Evolutionary conservation across 2,888 invertebrate genomes (phyloP).

Genomic region (Netelia virgata): DNA sequence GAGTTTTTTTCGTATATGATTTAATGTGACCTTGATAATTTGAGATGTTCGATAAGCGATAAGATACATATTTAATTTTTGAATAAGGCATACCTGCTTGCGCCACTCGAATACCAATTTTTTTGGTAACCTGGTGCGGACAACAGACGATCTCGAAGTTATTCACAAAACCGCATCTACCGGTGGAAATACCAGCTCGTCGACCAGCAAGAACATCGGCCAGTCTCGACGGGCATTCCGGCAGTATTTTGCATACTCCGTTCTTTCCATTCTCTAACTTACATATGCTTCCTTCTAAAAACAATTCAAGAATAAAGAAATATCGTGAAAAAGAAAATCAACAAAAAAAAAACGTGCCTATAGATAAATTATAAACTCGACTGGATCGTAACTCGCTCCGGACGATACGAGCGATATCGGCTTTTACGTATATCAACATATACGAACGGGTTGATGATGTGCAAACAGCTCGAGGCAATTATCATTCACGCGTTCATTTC

Average conservation of each 20-base stretch:
- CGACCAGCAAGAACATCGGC: slow-evolving; percentile 72
- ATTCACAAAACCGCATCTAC: slow-evolving; percentile 85
- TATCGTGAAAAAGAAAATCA: background rate
- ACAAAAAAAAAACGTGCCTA: too few species aligned
- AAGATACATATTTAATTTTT: background rate
- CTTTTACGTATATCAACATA: too few species aligned
- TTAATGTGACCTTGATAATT: too few species aligned
- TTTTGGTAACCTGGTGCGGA: slow-evolving; percentile 76
- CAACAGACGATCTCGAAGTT: slow-evolving; percentile 86
- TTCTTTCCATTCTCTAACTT: slow-evolving; percentile 68
- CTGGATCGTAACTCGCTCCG: too few species aligned
- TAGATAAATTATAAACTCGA: too few species aligned
- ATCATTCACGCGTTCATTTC: background rate
- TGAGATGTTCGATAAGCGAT: too few species aligned
- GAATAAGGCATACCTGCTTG: slow-evolving; percentile 74
- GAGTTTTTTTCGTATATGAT: too few species aligned
- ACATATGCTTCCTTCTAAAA: slow-evolving; percentile 71
- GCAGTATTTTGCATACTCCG: slow-evolving; percentile 77
- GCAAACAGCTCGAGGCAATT: slow-evolving; percentile 20
- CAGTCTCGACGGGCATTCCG: slow-evolving; percentile 74
- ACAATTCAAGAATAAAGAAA: background rate
- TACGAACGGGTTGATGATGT: too few species aligned
- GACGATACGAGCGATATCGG: too few species aligned
- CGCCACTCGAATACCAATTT: slow-evolving; percentile 74
- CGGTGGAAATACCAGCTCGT: slow-evolving; percentile 67